Evolutionary conservation across 2,113 vertebrate genomes (phyloP).

Genomic region (Pseudopodoces humilis): DNA sequence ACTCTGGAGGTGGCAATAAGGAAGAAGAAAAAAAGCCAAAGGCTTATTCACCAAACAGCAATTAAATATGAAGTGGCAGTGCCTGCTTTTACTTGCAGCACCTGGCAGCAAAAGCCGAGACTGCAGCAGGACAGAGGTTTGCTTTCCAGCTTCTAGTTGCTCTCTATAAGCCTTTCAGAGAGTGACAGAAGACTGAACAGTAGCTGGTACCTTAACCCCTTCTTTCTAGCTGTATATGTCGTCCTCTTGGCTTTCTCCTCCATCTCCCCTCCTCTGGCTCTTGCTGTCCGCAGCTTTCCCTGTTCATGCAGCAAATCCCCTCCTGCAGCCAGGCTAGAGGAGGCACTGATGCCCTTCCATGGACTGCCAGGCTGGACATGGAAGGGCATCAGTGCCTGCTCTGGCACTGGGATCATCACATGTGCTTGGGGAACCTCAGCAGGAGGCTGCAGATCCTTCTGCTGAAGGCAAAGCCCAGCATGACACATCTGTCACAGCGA

Average conservation of each 20-base stretch:
- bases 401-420: too few relatives aligned
- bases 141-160: background rate
- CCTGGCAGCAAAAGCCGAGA: background rate
- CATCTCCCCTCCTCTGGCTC: background rate
- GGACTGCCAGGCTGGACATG: background rate
- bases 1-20: background rate
- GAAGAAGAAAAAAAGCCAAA: background rate
- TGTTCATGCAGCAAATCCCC: background rate
- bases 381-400: too few relatives aligned
- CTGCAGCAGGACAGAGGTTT: background rate
- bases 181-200: background rate
- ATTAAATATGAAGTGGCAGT: background rate
- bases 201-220: background rate
- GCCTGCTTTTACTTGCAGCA: background rate
- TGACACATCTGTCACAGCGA: accelerated
- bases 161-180: background rate
- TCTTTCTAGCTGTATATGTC: background rate
- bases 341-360: background rate
- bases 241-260: background rate
- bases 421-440: background rate
- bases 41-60: background rate
- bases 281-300: accelerated
- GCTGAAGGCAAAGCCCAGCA: background rate
- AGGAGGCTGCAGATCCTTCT: background rate
- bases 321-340: accelerated